These are phyloP conservation scores for Pseudochaenichthys georgianus DNA, from an alignment of 2,797 vertebrate genomes.

Conservation along the genomic window DNA sequence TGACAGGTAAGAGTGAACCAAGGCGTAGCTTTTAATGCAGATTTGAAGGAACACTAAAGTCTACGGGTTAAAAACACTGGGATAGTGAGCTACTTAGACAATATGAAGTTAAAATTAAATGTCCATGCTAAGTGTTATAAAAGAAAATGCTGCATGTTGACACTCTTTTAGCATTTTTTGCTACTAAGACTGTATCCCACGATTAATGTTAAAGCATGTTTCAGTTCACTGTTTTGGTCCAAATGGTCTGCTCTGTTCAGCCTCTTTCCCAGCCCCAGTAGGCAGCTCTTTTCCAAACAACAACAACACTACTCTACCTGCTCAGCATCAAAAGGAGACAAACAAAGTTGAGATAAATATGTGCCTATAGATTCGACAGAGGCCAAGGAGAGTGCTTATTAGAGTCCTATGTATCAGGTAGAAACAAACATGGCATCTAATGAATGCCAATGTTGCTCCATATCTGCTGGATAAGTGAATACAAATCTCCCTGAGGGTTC, in stretches of 20 bases:
- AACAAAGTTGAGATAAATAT: background rate
- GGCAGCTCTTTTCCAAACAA: background rate
- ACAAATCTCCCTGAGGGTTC: no score
- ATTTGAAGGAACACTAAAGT: background rate
- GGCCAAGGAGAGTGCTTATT: background rate
- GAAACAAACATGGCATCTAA: background rate
- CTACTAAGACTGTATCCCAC: no score
- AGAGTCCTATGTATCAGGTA: background rate
- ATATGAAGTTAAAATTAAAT: background rate
- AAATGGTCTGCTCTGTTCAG: background rate
- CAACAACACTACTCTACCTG: background rate
- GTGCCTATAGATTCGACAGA: no score
- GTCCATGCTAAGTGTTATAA: background rate
- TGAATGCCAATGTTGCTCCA: background rate
- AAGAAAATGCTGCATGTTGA: background rate
- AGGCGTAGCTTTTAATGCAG: background rate
- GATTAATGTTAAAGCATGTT: background rate
- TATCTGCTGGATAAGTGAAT: background rate
- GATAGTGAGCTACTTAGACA: no score
- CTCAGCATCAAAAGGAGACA: background rate
- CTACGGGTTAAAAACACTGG: background rate
- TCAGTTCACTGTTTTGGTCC: background rate
- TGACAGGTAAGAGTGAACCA: background rate
- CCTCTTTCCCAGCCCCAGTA: background rate
- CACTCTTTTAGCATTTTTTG: no score